These are phyloP conservation scores for Exephanes ischioxanthus DNA, from an alignment of 2,888 invertebrate species.

Conservation along the genomic window DNA sequence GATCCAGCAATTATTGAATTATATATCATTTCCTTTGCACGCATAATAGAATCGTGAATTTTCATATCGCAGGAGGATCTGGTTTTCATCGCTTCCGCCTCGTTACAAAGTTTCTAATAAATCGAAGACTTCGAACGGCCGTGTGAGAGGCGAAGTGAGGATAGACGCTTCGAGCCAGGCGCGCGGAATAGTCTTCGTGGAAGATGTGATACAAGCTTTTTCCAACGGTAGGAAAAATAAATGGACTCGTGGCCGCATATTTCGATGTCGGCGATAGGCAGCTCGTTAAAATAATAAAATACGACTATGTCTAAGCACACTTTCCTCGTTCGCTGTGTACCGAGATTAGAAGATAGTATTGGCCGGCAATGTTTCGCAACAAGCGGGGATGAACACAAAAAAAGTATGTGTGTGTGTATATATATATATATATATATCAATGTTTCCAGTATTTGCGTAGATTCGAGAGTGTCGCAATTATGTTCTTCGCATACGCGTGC, in stretches of 20 bases:
- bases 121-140: not conserved
- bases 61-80: not conserved
- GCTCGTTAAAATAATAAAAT: not conserved
- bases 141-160: not conserved
- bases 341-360: not conserved
- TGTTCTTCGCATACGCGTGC: not conserved
- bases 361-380: not conserved
- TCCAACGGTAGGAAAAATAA: slow-evolving; percentile 6
- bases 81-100: not conserved
- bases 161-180: not conserved
- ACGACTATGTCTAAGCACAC: not conserved
- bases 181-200: not conserved
- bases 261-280: not conserved
- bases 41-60: not conserved
- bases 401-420: not conserved
- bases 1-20: not conserved
- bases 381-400: not conserved
- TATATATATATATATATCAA: not conserved
- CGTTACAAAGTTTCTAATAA: not conserved
- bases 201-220: not conserved
- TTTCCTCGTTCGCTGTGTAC: not conserved
- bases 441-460: not conserved
- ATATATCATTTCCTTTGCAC: not conserved
- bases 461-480: not conserved
- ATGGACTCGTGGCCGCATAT: not conserved